Conservation (phyloP, 92 coral and sea anemone species). For the Epizoanthus ramosus region DNA sequence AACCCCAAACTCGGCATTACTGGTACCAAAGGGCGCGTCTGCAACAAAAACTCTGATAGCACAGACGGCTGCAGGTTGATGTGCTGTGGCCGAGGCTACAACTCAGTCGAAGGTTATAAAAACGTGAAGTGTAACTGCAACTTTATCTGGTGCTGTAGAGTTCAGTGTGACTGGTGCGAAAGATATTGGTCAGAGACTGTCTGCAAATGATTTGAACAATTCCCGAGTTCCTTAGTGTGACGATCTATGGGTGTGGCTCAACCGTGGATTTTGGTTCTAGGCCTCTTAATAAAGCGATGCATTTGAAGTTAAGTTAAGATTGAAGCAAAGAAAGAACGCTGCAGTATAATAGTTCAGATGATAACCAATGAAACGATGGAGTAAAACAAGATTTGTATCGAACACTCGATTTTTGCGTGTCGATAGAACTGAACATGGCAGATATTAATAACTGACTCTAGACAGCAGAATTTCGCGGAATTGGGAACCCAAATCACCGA, state of each 20-base stretch:
- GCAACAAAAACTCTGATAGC: slow-evolving; percentile 65
- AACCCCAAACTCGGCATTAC: slow-evolving; percentile 63
- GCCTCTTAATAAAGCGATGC: background rate
- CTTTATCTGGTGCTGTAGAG: slow-evolving; percentile 94
- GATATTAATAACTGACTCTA: too few relatives aligned
- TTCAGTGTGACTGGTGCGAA: slow-evolving; percentile 76
- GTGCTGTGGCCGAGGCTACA: slow-evolving; percentile 88
- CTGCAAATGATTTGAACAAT: slow-evolving; percentile 59
- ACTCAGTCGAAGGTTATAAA: slow-evolving; percentile 45
- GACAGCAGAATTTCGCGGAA: too few relatives aligned
- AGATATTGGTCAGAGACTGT: slow-evolving; percentile 67
- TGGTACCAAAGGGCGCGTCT: slow-evolving; percentile 80
- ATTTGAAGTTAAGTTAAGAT: slow-evolving; percentile 1
- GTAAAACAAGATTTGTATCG: too few relatives aligned
- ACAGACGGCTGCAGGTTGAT: slow-evolving; percentile 70
- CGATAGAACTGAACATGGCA: too few relatives aligned
- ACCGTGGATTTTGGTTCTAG: background rate
- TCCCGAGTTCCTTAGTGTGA: background rate
- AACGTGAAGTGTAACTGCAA: slow-evolving; percentile 85
- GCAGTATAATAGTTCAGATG: background rate
- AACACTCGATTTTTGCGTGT: too few relatives aligned
- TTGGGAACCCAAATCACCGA: too few relatives aligned
- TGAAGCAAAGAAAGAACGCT: background rate
- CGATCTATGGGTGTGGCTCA: background rate
- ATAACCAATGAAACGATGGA: background rate